These are phyloP conservation scores for Potamarius usumacintae DNA, from an alignment of 2,113 vertebrate genomes.

Conservation along the genomic window DNA sequence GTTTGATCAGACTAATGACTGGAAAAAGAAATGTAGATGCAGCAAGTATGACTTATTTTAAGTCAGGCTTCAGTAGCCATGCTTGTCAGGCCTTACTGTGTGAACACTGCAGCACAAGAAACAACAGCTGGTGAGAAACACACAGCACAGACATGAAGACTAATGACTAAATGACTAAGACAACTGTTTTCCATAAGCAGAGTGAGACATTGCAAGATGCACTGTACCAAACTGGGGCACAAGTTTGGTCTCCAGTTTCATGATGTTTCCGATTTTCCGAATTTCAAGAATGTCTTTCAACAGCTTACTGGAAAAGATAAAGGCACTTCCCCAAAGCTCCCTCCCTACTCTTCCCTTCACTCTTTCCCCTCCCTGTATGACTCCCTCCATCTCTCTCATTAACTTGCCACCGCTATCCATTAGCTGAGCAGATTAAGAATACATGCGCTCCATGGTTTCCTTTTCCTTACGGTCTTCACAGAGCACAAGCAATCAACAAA, in stretches of 20 bases:
- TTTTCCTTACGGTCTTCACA: constrained; percentile 24
- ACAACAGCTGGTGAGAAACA: constrained; percentile 71
- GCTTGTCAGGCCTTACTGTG: constrained; percentile 46
- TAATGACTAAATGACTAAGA: constrained; percentile 71
- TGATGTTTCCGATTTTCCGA: background rate
- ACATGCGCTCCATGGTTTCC: constrained; percentile 30
- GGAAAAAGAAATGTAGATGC: constrained; percentile 32
- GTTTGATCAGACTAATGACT: constrained; percentile 40
- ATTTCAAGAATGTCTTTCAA: constrained; percentile 3
- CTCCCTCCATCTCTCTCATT: constrained; percentile 49
- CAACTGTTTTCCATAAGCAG: constrained; percentile 33
- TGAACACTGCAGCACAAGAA: constrained; percentile 57
- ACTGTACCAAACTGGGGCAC: background rate
- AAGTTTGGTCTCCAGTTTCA: background rate
- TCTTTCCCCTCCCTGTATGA: background rate
- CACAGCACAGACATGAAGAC: constrained; percentile 66
- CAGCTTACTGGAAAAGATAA: constrained; percentile 19
- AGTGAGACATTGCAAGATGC: constrained; percentile 20
- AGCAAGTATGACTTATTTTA: constrained; percentile 38
- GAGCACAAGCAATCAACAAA: constrained; percentile 53
- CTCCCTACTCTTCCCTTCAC: background rate
- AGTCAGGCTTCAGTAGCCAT: constrained; percentile 43
- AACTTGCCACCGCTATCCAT: constrained; percentile 60
- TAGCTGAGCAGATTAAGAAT: constrained; percentile 54
- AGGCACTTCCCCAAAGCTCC: background rate